phyloP scores from a whole-genome alignment of 1,140 invertebrate species.

The Zaprionus ornatus region DNA sequence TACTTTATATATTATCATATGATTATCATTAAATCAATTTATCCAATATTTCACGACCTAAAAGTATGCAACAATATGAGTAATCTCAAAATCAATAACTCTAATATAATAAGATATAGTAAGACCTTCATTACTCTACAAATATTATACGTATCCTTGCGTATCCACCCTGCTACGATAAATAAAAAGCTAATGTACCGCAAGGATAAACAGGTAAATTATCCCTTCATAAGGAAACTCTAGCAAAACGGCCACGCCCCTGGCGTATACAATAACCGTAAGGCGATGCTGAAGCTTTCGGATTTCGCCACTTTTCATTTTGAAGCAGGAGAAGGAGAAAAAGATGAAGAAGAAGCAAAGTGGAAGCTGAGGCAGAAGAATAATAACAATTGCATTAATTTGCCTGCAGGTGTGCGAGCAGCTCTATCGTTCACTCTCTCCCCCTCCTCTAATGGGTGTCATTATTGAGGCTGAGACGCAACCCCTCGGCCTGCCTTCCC shows the following conservation, averaged over 20 bases:
- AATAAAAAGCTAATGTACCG: background rate
- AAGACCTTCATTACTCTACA: background rate
- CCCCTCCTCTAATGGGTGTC: conserved; percentile 39
- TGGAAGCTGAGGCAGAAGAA: background rate
- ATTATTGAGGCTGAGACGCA: conserved; percentile 31
- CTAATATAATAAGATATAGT: background rate
- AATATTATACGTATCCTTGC: background rate
- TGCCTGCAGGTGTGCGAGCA: conserved; percentile 65
- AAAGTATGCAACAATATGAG: conserved; percentile 36
- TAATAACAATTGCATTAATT: conserved; percentile 64
- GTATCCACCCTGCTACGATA: background rate
- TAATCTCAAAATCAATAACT: background rate
- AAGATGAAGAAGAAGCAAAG: background rate
- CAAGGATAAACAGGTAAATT: conserved; percentile 3
- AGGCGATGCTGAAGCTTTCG: conserved; percentile 13
- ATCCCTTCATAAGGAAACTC: conserved; percentile 14
- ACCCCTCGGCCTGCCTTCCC: background rate
- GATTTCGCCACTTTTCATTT: background rate
- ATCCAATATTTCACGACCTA: conserved; percentile 4
- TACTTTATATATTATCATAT: no score
- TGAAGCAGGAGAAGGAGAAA: background rate
- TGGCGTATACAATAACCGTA: conserved; percentile 5
- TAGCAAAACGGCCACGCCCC: background rate
- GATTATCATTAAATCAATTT: background rate
- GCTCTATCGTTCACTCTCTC: background rate